Conservation (phyloP, 2,113 vertebrate genomes). For the Ageneiosus marmoratus region DNA sequence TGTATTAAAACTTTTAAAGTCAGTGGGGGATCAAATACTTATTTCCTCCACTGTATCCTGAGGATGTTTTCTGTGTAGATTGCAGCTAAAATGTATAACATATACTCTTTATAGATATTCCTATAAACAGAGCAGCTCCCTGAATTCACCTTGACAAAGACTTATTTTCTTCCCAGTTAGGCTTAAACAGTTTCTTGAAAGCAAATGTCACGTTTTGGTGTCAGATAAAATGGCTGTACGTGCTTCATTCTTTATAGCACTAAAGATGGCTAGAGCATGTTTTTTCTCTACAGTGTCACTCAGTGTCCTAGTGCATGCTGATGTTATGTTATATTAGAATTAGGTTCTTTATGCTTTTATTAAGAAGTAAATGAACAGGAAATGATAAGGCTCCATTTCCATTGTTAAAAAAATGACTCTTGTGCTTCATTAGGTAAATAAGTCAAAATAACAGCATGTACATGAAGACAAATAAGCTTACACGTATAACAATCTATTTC, state of each 20-base stretch:
- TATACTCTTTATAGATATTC: neutral
- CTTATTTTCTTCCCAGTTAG: slow-evolving; percentile 11
- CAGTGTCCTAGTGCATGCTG: neutral
- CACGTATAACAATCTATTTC: neutral
- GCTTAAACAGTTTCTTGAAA: slow-evolving; percentile 12
- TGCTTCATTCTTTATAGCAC: slow-evolving; percentile 4
- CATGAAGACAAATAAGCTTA: neutral
- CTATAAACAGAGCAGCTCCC: neutral
- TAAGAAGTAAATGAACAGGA: neutral
- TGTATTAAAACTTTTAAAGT: too few species aligned
- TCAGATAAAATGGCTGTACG: neutral
- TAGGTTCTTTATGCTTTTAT: neutral
- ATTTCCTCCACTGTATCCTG: too few species aligned
- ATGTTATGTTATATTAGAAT: neutral
- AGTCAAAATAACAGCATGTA: neutral
- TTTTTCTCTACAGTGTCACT: neutral
- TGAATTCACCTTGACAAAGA: neutral
- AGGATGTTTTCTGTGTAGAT: neutral
- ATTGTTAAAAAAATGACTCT: neutral
- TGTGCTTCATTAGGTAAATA: neutral
- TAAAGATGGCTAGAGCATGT: neutral
- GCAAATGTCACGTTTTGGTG: neutral
- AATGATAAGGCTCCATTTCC: neutral
- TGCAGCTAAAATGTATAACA: neutral
- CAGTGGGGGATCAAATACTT: too few species aligned